Evolutionary conservation across 2,888 invertebrate genomes (phyloP), one percentile per base, ranked within the genome.

Genomic region (Melieria omissa): DNA sequence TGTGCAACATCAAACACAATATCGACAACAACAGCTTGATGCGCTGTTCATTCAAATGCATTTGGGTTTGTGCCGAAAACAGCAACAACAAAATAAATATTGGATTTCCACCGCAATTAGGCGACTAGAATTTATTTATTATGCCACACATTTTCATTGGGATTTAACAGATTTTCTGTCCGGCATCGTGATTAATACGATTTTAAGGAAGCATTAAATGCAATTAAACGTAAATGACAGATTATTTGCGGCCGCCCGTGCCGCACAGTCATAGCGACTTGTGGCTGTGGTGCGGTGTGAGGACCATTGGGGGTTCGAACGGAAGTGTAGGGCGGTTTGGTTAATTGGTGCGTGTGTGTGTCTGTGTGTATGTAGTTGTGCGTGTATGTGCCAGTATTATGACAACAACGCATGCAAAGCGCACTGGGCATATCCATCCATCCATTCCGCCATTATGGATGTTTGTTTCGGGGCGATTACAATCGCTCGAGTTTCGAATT

Each of bases 141-240:
- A 49, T 10, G 49, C 8, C 8, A 49, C 9, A 10, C 12, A 29
- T 12, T 49, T 49, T 49, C 49, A 12, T 12, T 49, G 49, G 29
- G 29, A 29, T 29, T 29, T 29, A 29, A 29, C 29, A 29, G 29
- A 29, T 29, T 29, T 29, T 29, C 29, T 29, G 29, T 29, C 8
- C 5, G 6, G 44, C 49, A n/a, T 62, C 61, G 44, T 76, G 76
- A 75, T 75, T 75, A 76, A 76, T 76, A 73, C 63, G 76, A 74
- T 71, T 75, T 75, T 75, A 72, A 75, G 76, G 73, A 75, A 77
- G 72, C 74, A 77, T 77, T 77, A 75, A 77, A 73, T 73, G 70
- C 73, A 77, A 77, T 77, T 75, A 77, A 75, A 77, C 74, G 73
- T 72, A 73, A 75, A 74, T 74, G 73, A 75, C 76, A 75, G 74